Evolutionary conservation across 2,797 vertebrate species (phyloP), one percentile per base, ranked within the genome.

Genomic region (Semotilus atromaculatus): DNA sequence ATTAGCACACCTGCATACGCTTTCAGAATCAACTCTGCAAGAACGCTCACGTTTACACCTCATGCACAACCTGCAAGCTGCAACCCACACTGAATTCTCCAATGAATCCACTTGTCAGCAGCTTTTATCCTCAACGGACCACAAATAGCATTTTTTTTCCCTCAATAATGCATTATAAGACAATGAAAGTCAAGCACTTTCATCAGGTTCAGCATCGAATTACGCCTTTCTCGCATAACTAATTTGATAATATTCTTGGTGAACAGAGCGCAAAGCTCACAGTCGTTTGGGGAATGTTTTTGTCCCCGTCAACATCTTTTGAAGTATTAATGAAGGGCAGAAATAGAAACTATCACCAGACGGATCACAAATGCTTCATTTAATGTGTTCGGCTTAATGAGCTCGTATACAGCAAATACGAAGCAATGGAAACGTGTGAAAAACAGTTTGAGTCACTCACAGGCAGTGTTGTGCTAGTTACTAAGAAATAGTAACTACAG

Each of bases 341-440:
- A 85, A 86, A 88, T 81, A 85, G 82, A 86, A 86, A 78, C 48
- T 43, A 82, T 80, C 75, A 67, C 74, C 82, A 60, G 81, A 86
- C 70, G 53, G 83, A 87, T 88, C 71, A 62, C 75, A 86, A 85
- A 73, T 85, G 85, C 48, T 78, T 68, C 85, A 79, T 75, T 82
- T 87, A 88, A 89, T 88, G 78, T 77, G 78, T 67, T 82, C 51
- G 51, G 75, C 62, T 66, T 88, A 85, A 87, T 87, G 83, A 87
- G 86, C 83, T 81, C 55, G 26, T 71, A 62, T 36, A 58, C 51
- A 66, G 53, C 38, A 68, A 51, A 71, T 21, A 55, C 1, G 36
- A 76, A 51, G 23, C n/a, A 67, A 58, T 67, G 66, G 31, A 62
- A 84, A 53, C 2, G 43, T 51, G 71, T n/a, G 67, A 71, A 43